These are phyloP conservation scores for Paraescarpia echinospica DNA, from an alignment of 1,140 invertebrate genomes.

Conservation along the genomic window DNA sequence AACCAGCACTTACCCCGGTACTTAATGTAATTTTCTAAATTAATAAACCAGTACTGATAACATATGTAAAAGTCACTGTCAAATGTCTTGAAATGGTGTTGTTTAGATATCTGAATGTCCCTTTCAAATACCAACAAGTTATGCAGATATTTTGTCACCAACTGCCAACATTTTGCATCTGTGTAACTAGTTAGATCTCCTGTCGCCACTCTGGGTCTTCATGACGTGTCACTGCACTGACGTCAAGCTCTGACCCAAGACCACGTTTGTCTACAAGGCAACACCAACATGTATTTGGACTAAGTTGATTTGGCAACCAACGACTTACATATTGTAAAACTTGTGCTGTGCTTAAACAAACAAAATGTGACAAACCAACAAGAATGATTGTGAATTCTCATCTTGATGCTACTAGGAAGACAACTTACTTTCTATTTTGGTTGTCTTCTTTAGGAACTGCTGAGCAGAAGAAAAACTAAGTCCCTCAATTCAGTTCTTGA, in stretches of 20 bases:
- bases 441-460: too few species aligned
- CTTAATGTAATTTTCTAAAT: too few species aligned
- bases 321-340: background rate
- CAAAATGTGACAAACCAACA: background rate
- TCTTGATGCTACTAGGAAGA: too few species aligned
- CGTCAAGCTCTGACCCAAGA: background rate
- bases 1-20: too few species aligned
- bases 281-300: background rate
- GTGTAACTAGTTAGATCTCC: background rate
- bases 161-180: background rate
- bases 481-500: too few species aligned
- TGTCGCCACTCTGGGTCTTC: background rate
- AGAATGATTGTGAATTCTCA: too few species aligned
- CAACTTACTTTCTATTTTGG: too few species aligned
- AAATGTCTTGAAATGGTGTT: too few species aligned
- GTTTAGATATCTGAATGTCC: too few species aligned
- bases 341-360: background rate
- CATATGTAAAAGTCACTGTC: too few species aligned
- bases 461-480: too few species aligned
- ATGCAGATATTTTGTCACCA: background rate
- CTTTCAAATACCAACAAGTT: background rate
- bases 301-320: background rate
- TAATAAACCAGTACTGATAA: too few species aligned
- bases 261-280: background rate
- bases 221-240: background rate